A percentile compares a stretch with the other conserved stretches of the same genome.
phyloP scores from a whole-genome alignment of 1,140 invertebrate species.

The Apolygus lucorum region DNA sequence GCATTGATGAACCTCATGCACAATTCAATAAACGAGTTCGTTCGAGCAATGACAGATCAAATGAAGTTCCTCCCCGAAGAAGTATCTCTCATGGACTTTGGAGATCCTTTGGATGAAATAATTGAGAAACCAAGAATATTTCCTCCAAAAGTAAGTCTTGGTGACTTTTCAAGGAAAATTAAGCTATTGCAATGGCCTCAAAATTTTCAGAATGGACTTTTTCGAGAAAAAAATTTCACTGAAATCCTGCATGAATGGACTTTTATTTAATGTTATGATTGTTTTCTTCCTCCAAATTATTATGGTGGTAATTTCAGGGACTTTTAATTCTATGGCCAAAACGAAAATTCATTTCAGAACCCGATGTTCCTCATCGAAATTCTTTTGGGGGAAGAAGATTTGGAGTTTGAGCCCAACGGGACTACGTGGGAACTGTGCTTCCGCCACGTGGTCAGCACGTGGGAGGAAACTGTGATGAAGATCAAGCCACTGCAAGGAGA shows the following conservation, averaged over 20 bases:
- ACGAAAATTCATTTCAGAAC: no score
- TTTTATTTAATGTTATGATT: not conserved
- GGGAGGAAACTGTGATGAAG: conserved; percentile 47
- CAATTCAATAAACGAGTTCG: conserved; percentile 53
- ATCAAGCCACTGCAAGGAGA: conserved; percentile 52
- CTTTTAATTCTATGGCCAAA: no score
- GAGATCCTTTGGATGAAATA: not conserved
- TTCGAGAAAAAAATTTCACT: no score
- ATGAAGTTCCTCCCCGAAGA: conserved; percentile 47
- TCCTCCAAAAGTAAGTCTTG: conserved; percentile 32
- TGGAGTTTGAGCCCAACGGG: conserved; percentile 49
- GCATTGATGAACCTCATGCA: conserved; percentile 56
- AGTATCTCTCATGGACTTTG: conserved; percentile 31
- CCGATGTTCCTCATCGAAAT: conserved; percentile 27
- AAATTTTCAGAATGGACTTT: no score
- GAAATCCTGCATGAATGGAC: not conserved
- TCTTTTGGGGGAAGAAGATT: conserved; percentile 47
- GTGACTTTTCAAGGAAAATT: no score
- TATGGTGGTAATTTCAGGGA: no score
- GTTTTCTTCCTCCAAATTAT: not conserved
- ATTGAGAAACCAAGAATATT: conserved; percentile 32
- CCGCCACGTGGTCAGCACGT: conserved; percentile 45
- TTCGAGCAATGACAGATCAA: conserved; percentile 50
- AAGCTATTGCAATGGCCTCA: no score
- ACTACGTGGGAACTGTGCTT: conserved; percentile 45